phyloP scores from a whole-genome alignment of 2,888 invertebrate species.

The Ecliptopera silaceata region DNA sequence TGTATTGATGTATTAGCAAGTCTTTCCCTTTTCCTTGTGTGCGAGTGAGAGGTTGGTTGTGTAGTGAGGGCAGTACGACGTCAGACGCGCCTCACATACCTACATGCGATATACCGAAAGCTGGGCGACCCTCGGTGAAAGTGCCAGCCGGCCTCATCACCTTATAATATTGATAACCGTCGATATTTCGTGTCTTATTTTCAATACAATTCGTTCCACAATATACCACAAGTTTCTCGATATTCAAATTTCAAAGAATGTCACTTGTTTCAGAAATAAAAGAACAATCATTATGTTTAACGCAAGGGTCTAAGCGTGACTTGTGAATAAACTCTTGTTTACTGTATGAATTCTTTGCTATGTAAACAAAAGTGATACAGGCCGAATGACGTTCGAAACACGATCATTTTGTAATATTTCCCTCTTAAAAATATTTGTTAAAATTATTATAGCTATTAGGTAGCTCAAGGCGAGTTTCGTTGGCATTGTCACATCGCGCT shows the following conservation, averaged over 20 bases:
- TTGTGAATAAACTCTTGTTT: constrained; percentile 17
- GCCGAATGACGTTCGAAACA: constrained; percentile 54
- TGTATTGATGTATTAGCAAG: constrained; percentile 37
- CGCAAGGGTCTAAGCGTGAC: not conserved
- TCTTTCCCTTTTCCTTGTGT: constrained; percentile 53
- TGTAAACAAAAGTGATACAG: constrained; percentile 43
- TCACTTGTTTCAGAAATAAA: not conserved
- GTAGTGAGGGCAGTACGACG: constrained; percentile 34
- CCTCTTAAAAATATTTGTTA: constrained; percentile 71
- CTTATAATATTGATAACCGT: constrained; percentile 42
- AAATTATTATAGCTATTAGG: constrained; percentile 68
- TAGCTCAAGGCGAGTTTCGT: constrained; percentile 75
- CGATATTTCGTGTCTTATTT: constrained; percentile 36
- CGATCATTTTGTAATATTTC: constrained; percentile 66
- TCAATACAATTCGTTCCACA: constrained; percentile 26
- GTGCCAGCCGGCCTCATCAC: constrained; percentile 62
- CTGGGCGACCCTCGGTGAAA: constrained; percentile 75
- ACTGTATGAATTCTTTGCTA: constrained; percentile 27
- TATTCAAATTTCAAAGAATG: constrained; percentile 12
- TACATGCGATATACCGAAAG: constrained; percentile 63
- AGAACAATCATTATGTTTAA: not conserved
- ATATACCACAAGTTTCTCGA: too few relatives aligned
- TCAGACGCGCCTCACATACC: constrained; percentile 54
- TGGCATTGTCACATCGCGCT: constrained; percentile 61
- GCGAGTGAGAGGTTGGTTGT: constrained; percentile 53